Conservation (phyloP, 2,888 invertebrate genomes). For the Hofmannophila pseudospretella region DNA sequence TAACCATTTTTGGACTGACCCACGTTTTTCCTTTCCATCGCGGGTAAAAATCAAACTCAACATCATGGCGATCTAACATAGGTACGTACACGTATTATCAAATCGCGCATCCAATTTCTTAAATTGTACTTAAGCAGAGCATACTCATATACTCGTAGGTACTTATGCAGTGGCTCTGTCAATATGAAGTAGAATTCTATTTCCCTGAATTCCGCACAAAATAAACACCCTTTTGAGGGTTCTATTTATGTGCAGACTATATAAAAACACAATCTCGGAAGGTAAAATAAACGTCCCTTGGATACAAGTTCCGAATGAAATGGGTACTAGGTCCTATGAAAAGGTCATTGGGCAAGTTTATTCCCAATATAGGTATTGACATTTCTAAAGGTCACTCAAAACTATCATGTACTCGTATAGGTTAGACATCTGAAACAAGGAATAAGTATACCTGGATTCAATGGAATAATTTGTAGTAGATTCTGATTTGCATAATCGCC, state of each 20-base stretch:
- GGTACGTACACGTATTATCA: no score
- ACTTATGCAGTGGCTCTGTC: constrained; percentile 35
- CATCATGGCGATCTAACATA: no score
- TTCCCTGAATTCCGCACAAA: constrained; percentile 41
- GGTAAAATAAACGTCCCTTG: constrained; percentile 35
- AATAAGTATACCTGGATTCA: no score
- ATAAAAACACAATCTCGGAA: constrained; percentile 44
- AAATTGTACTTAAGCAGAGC: constrained; percentile 24
- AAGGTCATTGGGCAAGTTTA: constrained; percentile 18
- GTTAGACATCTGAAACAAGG: no score
- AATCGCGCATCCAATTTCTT: constrained; percentile 1
- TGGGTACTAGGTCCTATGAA: constrained; percentile 21
- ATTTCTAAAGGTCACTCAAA: no score
- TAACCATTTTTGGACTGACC: no score
- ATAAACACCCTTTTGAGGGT: constrained; percentile 45
- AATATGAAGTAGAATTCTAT: constrained; percentile 41
- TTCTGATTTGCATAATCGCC: no score
- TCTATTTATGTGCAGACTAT: constrained; percentile 40
- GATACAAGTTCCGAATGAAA: constrained; percentile 30
- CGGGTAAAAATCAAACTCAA: no score
- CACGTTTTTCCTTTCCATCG: no score
- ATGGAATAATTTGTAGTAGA: no score
- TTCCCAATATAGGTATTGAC: constrained; percentile 26
- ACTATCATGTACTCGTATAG: no score
- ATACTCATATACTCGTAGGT: no score